phyloP scores from a whole-genome alignment of 1,140 invertebrate species.

The Ooceraea biroi region DNA sequence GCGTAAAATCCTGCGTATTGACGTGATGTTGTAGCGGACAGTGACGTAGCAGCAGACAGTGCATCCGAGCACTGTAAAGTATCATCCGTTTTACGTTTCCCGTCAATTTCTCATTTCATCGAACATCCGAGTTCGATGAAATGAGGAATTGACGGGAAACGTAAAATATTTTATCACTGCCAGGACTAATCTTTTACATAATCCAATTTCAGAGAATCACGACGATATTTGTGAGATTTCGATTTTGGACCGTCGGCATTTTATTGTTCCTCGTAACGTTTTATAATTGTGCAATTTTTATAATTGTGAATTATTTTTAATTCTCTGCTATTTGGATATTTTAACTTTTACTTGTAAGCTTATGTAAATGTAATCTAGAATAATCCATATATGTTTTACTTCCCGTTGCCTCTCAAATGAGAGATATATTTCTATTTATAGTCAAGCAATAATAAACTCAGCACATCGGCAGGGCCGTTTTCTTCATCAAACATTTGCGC shows the following conservation, averaged over 20 bases:
- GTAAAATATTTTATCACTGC: not conserved
- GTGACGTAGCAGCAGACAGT: too few species aligned
- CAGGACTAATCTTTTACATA: not conserved
- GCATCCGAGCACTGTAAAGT: not conserved
- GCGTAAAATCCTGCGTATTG: not conserved
- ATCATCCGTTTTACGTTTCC: too few species aligned
- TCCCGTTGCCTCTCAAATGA: not conserved
- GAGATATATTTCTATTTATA: slow-evolving; percentile 25
- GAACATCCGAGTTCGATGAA: not conserved
- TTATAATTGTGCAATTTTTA: too few species aligned
- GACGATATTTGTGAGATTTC: not conserved
- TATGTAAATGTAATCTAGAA: not conserved
- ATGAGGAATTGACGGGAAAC: not conserved
- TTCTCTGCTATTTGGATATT: not conserved
- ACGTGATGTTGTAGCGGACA: not conserved
- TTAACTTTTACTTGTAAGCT: not conserved
- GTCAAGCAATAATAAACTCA: not conserved
- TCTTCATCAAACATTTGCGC: slow-evolving; percentile 32
- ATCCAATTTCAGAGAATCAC: not conserved
- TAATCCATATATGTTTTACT: not conserved
- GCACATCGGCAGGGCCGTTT: not conserved
- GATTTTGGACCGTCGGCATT: not conserved
- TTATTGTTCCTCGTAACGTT: too few species aligned
- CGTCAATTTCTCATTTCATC: too few species aligned
- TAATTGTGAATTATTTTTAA: not conserved